A percentile compares a stretch with the other conserved stretches of the same genome.
Evolutionary conservation across 1,140 invertebrate genomes (phyloP).

Genomic region (Nasonia giraulti): DNA sequence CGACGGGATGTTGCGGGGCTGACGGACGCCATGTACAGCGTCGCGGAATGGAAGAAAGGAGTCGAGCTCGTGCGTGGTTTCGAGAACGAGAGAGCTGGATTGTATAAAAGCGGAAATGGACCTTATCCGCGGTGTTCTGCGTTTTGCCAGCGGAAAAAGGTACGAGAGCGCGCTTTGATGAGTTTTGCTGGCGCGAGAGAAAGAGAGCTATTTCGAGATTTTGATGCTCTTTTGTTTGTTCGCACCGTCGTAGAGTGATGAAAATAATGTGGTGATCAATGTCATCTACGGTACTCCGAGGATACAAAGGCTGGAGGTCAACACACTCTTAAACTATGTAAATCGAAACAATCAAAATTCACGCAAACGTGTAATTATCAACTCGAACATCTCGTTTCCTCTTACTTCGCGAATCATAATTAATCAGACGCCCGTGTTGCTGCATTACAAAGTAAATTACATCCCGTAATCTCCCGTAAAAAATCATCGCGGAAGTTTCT

Average conservation of each 20-base stretch:
- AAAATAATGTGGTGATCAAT: too few species aligned
- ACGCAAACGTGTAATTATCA: not conserved
- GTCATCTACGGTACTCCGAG: too few species aligned
- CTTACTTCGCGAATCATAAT: not conserved
- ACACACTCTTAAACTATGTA: too few species aligned
- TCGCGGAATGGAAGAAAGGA: not conserved
- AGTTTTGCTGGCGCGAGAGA: not conserved
- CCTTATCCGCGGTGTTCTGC: not conserved
- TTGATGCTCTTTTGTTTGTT: not conserved
- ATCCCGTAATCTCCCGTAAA: too few species aligned
- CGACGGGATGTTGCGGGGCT: not conserved
- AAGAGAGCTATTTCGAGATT: not conserved
- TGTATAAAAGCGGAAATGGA: not conserved
- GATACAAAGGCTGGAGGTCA: too few species aligned
- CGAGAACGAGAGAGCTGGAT: not conserved
- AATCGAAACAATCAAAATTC: not conserved
- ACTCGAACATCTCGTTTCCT: not conserved
- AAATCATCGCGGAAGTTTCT: not conserved
- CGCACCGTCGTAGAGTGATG: too few species aligned
- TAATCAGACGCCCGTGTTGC: not conserved
- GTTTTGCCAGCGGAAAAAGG: not conserved
- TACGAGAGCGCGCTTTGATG: not conserved
- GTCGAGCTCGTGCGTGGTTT: not conserved
- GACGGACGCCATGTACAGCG: not conserved
- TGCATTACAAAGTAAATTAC: too few species aligned